Evolutionary conservation across 2,888 invertebrate species (phyloP).

Genomic region (Hydrotaea diabolus): DNA sequence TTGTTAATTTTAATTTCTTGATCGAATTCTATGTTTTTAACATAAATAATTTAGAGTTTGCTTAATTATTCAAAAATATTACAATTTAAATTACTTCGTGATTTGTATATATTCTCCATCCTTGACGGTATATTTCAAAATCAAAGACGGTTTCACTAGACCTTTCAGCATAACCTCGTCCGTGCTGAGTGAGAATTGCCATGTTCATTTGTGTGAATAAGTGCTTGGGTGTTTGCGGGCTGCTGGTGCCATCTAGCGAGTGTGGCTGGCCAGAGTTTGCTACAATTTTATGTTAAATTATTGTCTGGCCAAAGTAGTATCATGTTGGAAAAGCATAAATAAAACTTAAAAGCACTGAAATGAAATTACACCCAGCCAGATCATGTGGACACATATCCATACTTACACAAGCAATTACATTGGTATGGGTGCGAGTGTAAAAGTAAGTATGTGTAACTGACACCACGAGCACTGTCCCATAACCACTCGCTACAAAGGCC

Average conservation of each 20-base stretch:
- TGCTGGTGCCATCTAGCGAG: background rate
- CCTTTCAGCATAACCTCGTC: background rate
- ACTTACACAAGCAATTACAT: background rate
- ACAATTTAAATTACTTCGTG: too few species aligned
- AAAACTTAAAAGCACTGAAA: slow-evolving; percentile 60
- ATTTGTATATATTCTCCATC: too few species aligned
- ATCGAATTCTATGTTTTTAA: too few species aligned
- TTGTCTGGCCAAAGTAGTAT: slow-evolving; percentile 58
- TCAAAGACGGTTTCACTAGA: too few species aligned
- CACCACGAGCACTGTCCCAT: background rate
- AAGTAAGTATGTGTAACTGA: background rate
- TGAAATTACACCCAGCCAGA: slow-evolving; percentile 48
- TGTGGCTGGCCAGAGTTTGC: slow-evolving; percentile 25
- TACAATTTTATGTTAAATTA: slow-evolving; percentile 60
- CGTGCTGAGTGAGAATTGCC: background rate
- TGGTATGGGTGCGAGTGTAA: background rate
- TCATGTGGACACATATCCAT: background rate
- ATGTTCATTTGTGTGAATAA: slow-evolving; percentile 14
- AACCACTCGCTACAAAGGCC: slow-evolving; percentile 12
- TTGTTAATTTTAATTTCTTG: too few species aligned
- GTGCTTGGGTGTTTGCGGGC: background rate
- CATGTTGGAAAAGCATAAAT: slow-evolving; percentile 58
- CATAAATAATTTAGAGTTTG: too few species aligned
- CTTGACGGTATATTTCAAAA: too few species aligned
- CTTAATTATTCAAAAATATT: too few species aligned